These are phyloP conservation scores for Smutsia temminckii DNA, from an alignment of 2,797 vertebrate genomes.

Conservation along the genomic window DNA sequence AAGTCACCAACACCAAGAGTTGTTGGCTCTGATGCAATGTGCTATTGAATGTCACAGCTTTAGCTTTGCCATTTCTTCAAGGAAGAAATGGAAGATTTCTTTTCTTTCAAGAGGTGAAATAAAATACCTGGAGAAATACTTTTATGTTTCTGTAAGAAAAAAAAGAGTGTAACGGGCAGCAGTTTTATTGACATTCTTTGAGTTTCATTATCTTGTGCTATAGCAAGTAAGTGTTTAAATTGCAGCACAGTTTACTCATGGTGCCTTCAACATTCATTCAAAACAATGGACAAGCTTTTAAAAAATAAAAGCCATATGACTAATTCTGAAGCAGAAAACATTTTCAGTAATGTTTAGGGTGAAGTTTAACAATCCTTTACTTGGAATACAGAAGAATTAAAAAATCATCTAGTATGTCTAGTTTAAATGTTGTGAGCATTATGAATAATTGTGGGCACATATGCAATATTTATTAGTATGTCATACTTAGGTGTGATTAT, in stretches of 20 bases:
- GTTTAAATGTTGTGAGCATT: neutral
- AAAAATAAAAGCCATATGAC: slow-evolving; percentile 72
- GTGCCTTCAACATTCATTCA: slow-evolving; percentile 60
- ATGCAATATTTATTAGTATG: neutral
- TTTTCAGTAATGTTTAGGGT: slow-evolving; percentile 48
- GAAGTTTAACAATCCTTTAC: neutral
- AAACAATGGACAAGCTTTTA: slow-evolving; percentile 59
- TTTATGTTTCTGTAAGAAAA: slow-evolving; percentile 58
- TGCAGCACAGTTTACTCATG: slow-evolving; percentile 21
- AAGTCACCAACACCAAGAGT: neutral
- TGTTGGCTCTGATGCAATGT: neutral
- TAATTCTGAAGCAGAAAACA: slow-evolving; percentile 64
- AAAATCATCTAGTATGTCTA: neutral
- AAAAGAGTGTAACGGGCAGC: neutral
- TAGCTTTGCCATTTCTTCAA: neutral
- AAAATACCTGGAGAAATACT: neutral
- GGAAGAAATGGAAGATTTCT: neutral
- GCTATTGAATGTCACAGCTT: neutral
- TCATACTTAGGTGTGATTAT: neutral
- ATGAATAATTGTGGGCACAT: neutral
- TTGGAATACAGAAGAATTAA: neutral
- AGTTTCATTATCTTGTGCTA: slow-evolving; percentile 45
- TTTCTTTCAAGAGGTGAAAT: neutral
- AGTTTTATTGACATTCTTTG: slow-evolving; percentile 44
- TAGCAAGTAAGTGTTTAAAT: slow-evolving; percentile 49